Conservation (phyloP, 1,140 invertebrate genomes). For the Ditylenchus dipsaci region DNA sequence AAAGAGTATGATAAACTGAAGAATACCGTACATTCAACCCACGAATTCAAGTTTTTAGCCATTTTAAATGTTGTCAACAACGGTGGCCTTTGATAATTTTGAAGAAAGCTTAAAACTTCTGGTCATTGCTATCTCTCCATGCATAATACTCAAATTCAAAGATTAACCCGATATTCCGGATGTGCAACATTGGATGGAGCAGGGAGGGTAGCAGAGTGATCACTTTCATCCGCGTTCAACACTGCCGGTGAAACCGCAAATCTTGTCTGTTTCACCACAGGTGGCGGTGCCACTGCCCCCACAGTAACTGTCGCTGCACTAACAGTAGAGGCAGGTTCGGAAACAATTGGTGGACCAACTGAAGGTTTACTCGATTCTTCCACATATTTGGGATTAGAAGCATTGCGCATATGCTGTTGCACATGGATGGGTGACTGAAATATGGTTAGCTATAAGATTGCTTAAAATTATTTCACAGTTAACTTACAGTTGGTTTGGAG, state of each 20-base stretch:
- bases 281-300: background rate
- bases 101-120: too few species aligned
- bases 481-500: background rate
- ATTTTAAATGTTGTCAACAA: too few species aligned
- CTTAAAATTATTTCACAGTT: too few species aligned
- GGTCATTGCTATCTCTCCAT: too few species aligned
- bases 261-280: background rate
- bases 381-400: background rate
- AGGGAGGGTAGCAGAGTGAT: background rate
- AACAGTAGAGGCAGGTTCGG: background rate
- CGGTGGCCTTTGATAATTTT: too few species aligned
- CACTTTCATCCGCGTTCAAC: background rate
- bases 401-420: background rate
- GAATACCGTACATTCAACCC: too few species aligned
- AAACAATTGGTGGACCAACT: background rate
- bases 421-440: conserved; percentile 11
- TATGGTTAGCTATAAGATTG: background rate
- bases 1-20: too few species aligned
- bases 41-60: too few species aligned
- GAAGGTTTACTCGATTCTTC: background rate
- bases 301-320: conserved; percentile 5
- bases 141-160: too few species aligned
- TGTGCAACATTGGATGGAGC: background rate
- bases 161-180: background rate
- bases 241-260: conserved; percentile 1